phyloP scores from a whole-genome alignment of 2,888 invertebrate genomes.

The Nephrotoma appendiculata region DNA sequence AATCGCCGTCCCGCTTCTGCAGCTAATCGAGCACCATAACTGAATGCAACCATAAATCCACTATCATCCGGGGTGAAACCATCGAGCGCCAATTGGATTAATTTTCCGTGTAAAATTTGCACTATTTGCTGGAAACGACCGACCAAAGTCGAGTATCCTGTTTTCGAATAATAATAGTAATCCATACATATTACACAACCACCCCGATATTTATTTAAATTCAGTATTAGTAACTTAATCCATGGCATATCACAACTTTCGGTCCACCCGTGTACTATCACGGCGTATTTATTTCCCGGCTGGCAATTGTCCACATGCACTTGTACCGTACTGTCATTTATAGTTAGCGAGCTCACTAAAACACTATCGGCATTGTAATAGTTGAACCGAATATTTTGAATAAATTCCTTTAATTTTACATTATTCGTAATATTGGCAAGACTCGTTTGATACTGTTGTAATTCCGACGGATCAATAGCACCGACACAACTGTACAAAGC shows the following conservation, averaged over 20 bases:
- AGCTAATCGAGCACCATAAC: constrained; percentile 16
- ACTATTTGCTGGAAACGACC: constrained; percentile 13
- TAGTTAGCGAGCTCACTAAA: not conserved
- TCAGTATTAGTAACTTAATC: constrained; percentile 14
- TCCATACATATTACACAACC: constrained; percentile 19
- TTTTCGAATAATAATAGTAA: constrained; percentile 13
- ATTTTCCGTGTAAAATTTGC: constrained; percentile 12
- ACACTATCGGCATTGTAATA: not conserved
- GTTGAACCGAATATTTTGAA: not conserved
- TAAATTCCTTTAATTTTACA: not conserved
- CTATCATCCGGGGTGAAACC: constrained; percentile 14
- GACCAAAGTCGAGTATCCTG: constrained; percentile 15
- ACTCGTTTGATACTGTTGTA: not conserved
- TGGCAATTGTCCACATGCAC: not conserved
- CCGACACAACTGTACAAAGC: not conserved
- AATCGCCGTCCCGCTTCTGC: constrained; percentile 15
- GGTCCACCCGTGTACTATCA: constrained; percentile 19
- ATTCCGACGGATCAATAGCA: not conserved
- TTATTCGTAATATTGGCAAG: not conserved
- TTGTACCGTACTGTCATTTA: not conserved
- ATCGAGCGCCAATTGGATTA: constrained; percentile 13
- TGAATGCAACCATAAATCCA: constrained; percentile 18
- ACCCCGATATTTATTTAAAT: constrained; percentile 15
- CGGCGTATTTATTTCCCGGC: constrained; percentile 12
- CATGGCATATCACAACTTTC: constrained; percentile 16